Evolutionary conservation across 2,888 invertebrate species (phyloP).

Genomic region (Nowickia ferox): DNA sequence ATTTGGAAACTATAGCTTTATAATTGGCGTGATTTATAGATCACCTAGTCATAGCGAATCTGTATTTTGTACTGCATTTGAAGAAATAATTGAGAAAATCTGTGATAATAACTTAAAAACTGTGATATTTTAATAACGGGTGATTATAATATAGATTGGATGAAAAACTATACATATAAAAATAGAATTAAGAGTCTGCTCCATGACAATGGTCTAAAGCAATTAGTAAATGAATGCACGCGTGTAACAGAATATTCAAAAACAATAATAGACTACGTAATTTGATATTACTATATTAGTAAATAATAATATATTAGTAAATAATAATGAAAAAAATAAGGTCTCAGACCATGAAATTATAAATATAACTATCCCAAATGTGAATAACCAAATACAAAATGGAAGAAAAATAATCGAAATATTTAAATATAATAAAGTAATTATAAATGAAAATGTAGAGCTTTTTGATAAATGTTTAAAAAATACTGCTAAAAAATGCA

Average conservation of each 20-base stretch:
- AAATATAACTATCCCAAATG: not conserved
- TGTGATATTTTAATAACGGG: not conserved
- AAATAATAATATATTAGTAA: not conserved
- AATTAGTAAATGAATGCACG: not conserved
- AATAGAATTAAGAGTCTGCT: not conserved
- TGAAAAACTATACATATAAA: too few species aligned
- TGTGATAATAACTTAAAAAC: constrained; percentile 13
- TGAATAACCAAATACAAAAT: not conserved
- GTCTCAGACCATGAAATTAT: not conserved
- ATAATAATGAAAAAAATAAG: not conserved
- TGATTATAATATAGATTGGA: not conserved
- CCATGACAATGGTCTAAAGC: not conserved
- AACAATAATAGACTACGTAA: too few species aligned
- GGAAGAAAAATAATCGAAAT: too few species aligned
- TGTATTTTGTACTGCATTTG: not conserved
- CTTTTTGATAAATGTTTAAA: not conserved
- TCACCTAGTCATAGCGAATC: too few species aligned
- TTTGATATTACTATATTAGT: not conserved
- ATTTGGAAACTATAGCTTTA: too few species aligned
- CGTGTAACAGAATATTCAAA: too few species aligned
- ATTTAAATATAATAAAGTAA: constrained; percentile 9
- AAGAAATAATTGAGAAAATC: constrained; percentile 6
- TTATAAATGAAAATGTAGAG: not conserved
- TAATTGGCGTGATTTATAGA: too few species aligned
- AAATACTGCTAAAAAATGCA: too few species aligned